Evolutionary conservation across 2,113 vertebrate species (phyloP).

Genomic region (Neotragus pygmaeus): DNA sequence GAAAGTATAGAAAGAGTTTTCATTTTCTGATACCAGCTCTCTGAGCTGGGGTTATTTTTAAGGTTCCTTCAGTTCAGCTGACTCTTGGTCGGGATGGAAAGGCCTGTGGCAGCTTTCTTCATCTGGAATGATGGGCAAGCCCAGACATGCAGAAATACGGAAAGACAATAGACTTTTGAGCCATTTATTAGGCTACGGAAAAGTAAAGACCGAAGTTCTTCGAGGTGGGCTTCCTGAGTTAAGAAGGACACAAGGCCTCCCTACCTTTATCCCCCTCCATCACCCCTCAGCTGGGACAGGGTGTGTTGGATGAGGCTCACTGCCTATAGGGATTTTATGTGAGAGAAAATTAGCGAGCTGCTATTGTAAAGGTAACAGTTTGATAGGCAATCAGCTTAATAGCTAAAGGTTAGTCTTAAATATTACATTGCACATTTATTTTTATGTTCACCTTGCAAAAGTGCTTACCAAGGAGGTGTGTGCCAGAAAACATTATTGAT

Average conservation of each 20-base stretch:
- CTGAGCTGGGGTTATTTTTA: neutral
- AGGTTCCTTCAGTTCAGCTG: neutral
- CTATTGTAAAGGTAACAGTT: neutral
- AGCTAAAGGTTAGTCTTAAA: constrained; percentile 59
- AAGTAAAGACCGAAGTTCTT: neutral
- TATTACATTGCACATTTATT: constrained; percentile 66
- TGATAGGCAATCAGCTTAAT: constrained; percentile 46
- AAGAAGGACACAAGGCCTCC: neutral
- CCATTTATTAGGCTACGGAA: neutral
- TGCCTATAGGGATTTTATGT: constrained; percentile 13
- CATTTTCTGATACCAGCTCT: constrained; percentile 15
- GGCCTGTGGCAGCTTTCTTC: neutral
- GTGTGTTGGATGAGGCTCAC: neutral
- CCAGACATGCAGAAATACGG: neutral
- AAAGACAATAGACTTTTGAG: neutral
- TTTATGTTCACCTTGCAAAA: constrained; percentile 55
- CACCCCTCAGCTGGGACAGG: neutral
- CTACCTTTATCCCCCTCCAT: neutral
- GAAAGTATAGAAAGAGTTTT: neutral
- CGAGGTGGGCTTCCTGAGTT: neutral
- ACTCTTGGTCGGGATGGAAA: neutral
- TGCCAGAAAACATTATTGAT: constrained; percentile 62
- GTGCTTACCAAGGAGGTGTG: constrained; percentile 29
- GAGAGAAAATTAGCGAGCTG: constrained; percentile 19
- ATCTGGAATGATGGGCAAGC: neutral